Conservation (phyloP, 2,113 vertebrate genomes). For the Otus sunia region DNA sequence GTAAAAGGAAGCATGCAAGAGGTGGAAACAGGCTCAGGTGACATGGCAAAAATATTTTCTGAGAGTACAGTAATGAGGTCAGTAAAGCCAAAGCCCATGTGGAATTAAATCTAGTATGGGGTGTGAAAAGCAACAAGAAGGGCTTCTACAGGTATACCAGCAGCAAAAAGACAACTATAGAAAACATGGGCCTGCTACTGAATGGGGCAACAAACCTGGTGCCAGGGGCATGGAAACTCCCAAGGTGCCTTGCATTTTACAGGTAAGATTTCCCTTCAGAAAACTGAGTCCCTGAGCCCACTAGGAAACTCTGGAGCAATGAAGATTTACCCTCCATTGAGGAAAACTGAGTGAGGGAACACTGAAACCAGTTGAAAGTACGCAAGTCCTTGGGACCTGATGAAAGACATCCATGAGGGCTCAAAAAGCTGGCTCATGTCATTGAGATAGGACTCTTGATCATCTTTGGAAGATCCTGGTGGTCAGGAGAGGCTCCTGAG, state of each 20-base stretch:
- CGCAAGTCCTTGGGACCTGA: not conserved
- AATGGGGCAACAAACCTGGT: not conserved
- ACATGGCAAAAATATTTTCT: not conserved
- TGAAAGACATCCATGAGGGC: not conserved
- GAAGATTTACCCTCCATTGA: not conserved
- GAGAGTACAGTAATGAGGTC: not conserved
- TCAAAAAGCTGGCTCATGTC: not conserved
- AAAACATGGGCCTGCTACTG: not conserved
- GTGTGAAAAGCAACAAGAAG: not conserved
- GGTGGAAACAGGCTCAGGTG: not conserved
- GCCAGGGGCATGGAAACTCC: not conserved
- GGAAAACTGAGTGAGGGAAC: not conserved
- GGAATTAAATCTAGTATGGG: not conserved
- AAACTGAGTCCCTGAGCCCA: not conserved
- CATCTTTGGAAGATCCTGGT: not conserved
- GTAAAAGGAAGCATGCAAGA: not conserved
- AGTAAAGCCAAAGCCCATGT: not conserved
- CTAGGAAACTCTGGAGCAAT: not conserved
- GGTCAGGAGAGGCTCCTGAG: not conserved
- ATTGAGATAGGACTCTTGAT: not conserved
- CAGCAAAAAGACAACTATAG: not conserved
- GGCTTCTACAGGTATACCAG: not conserved
- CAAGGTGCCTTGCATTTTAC: not conserved
- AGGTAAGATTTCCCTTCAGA: not conserved
- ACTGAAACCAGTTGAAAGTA: not conserved